phyloP scores from a whole-genome alignment of 2,797 vertebrate genomes.

The Sitta carolinensis region DNA sequence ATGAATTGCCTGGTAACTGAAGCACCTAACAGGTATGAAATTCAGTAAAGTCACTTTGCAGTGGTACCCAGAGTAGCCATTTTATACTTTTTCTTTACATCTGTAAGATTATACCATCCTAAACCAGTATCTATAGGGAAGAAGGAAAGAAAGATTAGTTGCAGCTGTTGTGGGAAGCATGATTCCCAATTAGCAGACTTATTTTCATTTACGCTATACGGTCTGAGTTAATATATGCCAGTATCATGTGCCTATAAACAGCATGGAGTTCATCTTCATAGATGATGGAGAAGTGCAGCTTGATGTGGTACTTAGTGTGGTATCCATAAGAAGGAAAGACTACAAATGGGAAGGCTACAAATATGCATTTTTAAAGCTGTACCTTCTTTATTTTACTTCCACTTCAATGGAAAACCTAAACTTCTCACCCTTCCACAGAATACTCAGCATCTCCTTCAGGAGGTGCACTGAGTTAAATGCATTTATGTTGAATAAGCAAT shows the following conservation, averaged over 20 bases:
- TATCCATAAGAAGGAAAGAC: neutral
- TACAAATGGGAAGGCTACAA: neutral
- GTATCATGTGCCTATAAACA: neutral
- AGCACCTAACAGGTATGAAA: neutral
- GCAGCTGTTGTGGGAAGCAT: neutral
- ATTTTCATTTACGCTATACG: neutral
- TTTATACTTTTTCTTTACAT: neutral
- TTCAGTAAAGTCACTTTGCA: neutral
- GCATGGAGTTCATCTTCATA: neutral
- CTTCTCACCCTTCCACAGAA: neutral
- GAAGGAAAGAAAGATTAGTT: neutral
- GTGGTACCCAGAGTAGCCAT: neutral
- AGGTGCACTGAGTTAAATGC: neutral
- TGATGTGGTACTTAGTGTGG: too few species aligned
- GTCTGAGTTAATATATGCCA: neutral
- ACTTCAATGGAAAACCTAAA: neutral
- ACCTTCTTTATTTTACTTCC: neutral
- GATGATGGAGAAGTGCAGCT: neutral
- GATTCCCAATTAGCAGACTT: neutral
- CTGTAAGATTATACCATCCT: fast-evolving
- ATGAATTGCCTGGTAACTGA: neutral
- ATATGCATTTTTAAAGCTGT: neutral
- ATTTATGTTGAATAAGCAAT: neutral
- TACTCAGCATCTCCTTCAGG: neutral
- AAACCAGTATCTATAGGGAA: neutral